Evolutionary conservation across 2,113 vertebrate species (phyloP), one percentile per base, ranked within the genome.

Genomic region (Leucoraja erinaceus): DNA sequence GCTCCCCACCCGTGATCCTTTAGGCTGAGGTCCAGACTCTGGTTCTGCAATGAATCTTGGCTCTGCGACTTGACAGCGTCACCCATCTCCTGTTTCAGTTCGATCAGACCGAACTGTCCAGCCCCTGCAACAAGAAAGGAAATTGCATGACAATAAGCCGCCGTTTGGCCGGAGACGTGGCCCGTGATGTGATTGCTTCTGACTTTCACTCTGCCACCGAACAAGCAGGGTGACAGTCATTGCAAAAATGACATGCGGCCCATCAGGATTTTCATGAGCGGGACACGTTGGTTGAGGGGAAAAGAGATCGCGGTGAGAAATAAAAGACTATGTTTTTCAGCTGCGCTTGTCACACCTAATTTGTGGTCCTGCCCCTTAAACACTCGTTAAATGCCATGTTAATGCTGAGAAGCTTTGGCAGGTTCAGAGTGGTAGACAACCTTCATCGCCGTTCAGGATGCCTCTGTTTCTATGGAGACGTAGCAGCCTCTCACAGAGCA

Each of bases 151-250:
- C 94, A 95, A 96, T 95, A 95, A 95, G 95, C 96, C 97, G 96
- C 96, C 96, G 97, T 97, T 47, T 97, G 98, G 97, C 98, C 98
- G 98, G 98, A 96, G 93, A 95, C 96, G 97, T 97, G 97, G 31
- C 93, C 93, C 22, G 93, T 98, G 98, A 99, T 94, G 93, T 97
- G 97, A 99, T 98, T 93, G 94, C 96, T 97, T 97, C 96, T 96
- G 98, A 98, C 97, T 96, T 96, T 96, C 96, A 96, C 97, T 97
- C 94, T 94, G 97, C 94, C 94, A 95, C 96, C 97, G 97, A 96
- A 97, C 97, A 97, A 98, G 98, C 96, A 93, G 96, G 98, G 97
- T 98, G 97, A 98, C 99, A 98, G 98, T 99, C 98, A 99, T 98
- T 97, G 97, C 95, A 95, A 97, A 99, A 99, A 98, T 98, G 97